Conservation (phyloP, 2,113 vertebrate genomes). For the Typhlomys cinereus region DNA sequence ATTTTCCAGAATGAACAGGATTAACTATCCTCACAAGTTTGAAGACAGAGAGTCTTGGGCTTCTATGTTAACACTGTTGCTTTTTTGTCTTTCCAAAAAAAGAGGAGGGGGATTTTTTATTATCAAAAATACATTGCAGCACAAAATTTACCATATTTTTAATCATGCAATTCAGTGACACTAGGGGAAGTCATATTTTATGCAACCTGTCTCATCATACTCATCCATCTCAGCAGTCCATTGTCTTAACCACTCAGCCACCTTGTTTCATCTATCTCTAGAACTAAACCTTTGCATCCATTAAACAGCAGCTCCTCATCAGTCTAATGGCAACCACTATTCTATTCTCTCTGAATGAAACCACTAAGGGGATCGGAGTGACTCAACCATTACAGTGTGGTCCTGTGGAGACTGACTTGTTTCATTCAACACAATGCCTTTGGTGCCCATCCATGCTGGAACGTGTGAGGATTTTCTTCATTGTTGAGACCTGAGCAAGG, state of each 20-base stretch:
- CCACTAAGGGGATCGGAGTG: background rate
- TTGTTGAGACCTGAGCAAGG: background rate
- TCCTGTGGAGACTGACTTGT: background rate
- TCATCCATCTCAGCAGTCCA: no score
- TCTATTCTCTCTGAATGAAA: background rate
- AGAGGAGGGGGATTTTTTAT: no score
- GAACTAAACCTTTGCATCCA: background rate
- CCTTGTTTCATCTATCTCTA: background rate
- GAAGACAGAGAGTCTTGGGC: background rate
- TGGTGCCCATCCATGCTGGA: background rate
- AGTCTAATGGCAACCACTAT: no score
- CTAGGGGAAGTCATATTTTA: background rate
- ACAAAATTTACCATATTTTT: background rate
- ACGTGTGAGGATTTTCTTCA: background rate
- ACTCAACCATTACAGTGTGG: background rate
- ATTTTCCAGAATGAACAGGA: slow-evolving; percentile 5
- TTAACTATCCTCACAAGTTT: background rate
- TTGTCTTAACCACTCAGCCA: no score
- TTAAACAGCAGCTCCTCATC: background rate
- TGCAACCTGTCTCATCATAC: background rate
- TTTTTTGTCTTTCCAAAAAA: background rate
- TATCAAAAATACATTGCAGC: background rate
- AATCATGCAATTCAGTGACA: background rate
- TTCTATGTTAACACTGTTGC: background rate
- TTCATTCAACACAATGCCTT: background rate